Base-by-base conservation (phyloP, 2,797 vertebrate species). In the Cephalopachus bancanus region DNA sequence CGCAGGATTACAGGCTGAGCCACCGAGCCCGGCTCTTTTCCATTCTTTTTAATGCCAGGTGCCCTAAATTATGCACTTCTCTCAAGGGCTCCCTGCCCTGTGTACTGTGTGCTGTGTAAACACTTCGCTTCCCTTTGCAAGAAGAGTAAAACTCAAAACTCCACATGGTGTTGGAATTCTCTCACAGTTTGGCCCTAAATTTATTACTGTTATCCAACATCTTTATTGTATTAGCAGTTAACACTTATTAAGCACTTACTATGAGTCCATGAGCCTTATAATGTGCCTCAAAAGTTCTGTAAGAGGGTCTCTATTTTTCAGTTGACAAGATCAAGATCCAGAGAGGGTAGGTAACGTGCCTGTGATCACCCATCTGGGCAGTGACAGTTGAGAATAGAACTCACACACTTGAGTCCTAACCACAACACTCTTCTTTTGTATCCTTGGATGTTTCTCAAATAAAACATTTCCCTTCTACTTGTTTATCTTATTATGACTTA, bases 1-100 rank as follows among this genome's bases (percentile, higher is more conserved):
- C 37, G 3, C 37, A 37, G 37, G 37, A 44, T 44, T 44, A 44
- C 44, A 44, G 44, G 44, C 44, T 37, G 37, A 37, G 37, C n/a
- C n/a, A n/a, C n/a, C n/a, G n/a, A n/a, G n/a, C n/a, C n/a, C n/a
- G n/a, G n/a, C 37, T 37, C 37, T n/a, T 69, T 95, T 81, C 62
- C 44, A 1, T 84, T 92, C 81, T 88, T 96, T 91, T 59, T 91
- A 93, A 72, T 92, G 16, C 72, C 53, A 37, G 57, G 72, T 81
- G 20, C 64, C 24, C 55, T 51, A 14, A 30, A 62, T 83, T 89
- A n/a, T 8, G n/a, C 75, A 51, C 26, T 60, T 59, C 37, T 71
- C 28, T 86, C 19, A 65, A 89, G 85, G 80, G 26, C 22, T 67
- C 30, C 51, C 74, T n/a, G 12, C n/a, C 75, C 59, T 65, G 8